Evolutionary conservation across 2,888 invertebrate genomes (phyloP).

Genomic region (Poecilus cupreus): DNA sequence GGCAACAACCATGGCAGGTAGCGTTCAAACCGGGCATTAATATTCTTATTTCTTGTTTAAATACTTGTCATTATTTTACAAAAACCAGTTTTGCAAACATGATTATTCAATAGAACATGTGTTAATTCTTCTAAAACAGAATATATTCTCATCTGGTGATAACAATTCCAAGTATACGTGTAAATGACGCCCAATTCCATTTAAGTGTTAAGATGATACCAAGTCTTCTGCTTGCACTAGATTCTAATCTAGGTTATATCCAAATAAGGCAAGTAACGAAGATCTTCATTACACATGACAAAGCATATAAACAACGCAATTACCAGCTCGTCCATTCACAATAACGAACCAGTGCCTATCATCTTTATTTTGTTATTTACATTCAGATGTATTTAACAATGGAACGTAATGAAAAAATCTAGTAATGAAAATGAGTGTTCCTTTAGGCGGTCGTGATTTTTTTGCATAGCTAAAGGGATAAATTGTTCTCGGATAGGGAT

Average conservation of each 20-base stretch:
- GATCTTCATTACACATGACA: constrained; percentile 53
- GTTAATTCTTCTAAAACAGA: background rate
- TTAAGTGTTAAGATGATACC: background rate
- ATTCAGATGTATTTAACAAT: background rate
- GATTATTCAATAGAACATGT: background rate
- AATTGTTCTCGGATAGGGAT: constrained; percentile 20
- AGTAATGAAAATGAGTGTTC: background rate
- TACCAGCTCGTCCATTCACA: constrained; percentile 40
- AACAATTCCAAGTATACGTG: background rate
- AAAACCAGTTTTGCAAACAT: no score
- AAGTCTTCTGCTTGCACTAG: constrained; percentile 36
- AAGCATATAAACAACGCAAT: constrained; percentile 43
- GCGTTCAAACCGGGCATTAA: no score
- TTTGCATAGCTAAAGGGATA: constrained; percentile 26
- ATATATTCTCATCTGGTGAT: background rate
- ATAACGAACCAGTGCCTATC: background rate
- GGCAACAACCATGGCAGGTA: no score
- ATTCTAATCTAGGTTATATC: constrained; percentile 45
- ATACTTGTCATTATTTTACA: no score
- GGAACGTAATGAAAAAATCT: background rate
- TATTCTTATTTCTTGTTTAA: no score
- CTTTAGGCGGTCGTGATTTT: background rate
- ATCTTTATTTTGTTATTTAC: background rate
- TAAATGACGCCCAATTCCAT: constrained; percentile 30
- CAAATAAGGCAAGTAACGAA: constrained; percentile 31